Conservation (phyloP, 2,888 invertebrate genomes). For the Chrysolina haemoptera region DNA sequence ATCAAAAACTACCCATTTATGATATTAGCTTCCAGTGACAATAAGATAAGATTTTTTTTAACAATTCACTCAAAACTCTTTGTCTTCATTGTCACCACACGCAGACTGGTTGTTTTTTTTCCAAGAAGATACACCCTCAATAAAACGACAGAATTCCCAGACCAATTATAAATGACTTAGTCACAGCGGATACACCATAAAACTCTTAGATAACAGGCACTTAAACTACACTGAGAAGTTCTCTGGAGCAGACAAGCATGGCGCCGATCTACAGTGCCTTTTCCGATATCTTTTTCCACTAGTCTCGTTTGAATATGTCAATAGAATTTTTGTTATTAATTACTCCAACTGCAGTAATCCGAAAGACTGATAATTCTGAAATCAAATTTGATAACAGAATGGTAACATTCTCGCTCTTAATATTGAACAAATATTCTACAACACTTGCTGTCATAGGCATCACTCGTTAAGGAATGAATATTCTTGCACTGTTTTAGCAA, state of each 20-base stretch:
- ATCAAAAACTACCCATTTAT: too few relatives aligned
- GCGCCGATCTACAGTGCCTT: constrained; percentile 54
- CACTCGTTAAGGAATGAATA: too few relatives aligned
- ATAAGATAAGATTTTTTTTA: too few relatives aligned
- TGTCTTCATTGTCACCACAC: neutral
- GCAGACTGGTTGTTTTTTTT: constrained; percentile 1
- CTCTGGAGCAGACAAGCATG: constrained; percentile 62
- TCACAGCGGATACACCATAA: constrained; percentile 59
- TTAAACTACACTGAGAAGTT: constrained; percentile 63
- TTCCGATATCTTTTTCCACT: constrained; percentile 21
- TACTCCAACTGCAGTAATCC: neutral
- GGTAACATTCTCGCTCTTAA: too few relatives aligned
- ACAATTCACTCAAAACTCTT: neutral
- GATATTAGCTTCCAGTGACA: too few relatives aligned
- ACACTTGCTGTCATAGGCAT: too few relatives aligned
- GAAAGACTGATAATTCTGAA: too few relatives aligned
- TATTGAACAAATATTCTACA: too few relatives aligned
- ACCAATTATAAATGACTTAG: constrained; percentile 56
- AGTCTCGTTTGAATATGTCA: neutral
- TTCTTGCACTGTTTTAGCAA: too few relatives aligned
- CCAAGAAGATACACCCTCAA: constrained; percentile 24
- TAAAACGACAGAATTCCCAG: constrained; percentile 38
- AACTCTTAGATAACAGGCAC: constrained; percentile 62
- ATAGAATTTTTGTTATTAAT: constrained; percentile 13
- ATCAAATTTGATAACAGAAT: too few relatives aligned